A percentile compares a stretch with the other conserved stretches of the same genome.
phyloP scores from a whole-genome alignment of 2,797 vertebrate species.

The Spheniscus humboldti region DNA sequence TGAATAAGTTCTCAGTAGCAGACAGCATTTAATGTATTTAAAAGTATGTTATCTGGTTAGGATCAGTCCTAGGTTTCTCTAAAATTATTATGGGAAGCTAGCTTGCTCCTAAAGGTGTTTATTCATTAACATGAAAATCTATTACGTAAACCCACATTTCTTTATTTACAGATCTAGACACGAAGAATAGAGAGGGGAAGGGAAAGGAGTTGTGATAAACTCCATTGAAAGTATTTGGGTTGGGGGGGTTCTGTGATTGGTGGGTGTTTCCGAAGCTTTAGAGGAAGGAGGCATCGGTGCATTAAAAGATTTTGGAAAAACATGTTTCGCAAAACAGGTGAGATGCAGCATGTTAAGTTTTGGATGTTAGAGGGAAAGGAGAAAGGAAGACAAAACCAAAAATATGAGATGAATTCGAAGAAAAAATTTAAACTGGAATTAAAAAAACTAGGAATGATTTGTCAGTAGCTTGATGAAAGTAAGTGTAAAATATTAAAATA shows the following conservation, averaged over 20 bases:
- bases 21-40: background rate
- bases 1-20: background rate
- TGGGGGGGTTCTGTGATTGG: background rate
- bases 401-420: background rate
- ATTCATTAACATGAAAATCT: background rate
- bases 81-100: background rate
- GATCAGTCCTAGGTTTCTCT: background rate
- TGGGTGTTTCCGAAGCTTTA: background rate
- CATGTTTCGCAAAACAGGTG: background rate
- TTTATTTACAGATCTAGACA: background rate
- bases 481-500: background rate
- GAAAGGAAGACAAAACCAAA: background rate
- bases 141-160: background rate
- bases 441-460: background rate
- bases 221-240: background rate
- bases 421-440: background rate
- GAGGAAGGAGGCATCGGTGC: background rate
- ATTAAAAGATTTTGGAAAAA: background rate
- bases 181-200: background rate
- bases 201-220: background rate
- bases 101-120: background rate
- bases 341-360: background rate
- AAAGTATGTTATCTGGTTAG: background rate
- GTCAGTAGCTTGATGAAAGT: background rate
- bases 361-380: background rate